Evolutionary conservation across 2,888 invertebrate genomes (phyloP).

Genomic region (Meta bourneti): DNA sequence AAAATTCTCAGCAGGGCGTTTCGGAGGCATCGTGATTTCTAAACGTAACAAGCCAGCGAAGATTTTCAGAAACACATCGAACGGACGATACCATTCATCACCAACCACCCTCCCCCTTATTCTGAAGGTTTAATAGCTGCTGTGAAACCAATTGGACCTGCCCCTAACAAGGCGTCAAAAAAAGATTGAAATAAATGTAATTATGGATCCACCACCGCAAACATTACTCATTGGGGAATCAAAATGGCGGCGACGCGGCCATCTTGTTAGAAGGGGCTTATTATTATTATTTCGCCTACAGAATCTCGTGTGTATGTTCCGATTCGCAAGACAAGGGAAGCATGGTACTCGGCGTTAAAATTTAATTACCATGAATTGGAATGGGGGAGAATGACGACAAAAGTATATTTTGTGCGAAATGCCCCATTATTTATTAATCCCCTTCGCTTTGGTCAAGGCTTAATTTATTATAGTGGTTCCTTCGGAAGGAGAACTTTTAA

Average conservation of each 20-base stretch:
- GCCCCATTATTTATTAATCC: constrained; percentile 74
- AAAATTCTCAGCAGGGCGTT: constrained; percentile 73
- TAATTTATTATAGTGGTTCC: constrained; percentile 75
- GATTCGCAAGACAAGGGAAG: constrained; percentile 38
- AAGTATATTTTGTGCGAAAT: constrained; percentile 72
- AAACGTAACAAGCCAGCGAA: constrained; percentile 73
- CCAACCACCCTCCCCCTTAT: constrained; percentile 28
- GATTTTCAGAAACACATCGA: constrained; percentile 73
- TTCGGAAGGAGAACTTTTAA: constrained; percentile 68
- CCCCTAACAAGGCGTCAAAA: constrained; percentile 76
- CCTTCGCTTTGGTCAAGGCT: constrained; percentile 50
- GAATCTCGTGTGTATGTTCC: constrained; percentile 31
- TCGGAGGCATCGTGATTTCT: constrained; percentile 69
- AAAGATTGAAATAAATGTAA: constrained; percentile 76
- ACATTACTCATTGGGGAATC: constrained; percentile 74
- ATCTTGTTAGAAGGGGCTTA: constrained; percentile 53
- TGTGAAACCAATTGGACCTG: constrained; percentile 73
- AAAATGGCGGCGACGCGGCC: constrained; percentile 68
- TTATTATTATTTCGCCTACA: constrained; percentile 61
- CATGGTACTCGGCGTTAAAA: constrained; percentile 67
- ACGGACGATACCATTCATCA: constrained; percentile 71
- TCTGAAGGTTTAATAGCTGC: constrained; percentile 60
- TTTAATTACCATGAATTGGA: constrained; percentile 75
- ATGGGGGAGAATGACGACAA: constrained; percentile 58
- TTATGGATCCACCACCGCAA: constrained; percentile 75